Percentiles rank a stretch among this genome's conserved stretches.
Conservation (phyloP, 2,113 vertebrate species). For the Leptobrachium leishanense region DNA sequence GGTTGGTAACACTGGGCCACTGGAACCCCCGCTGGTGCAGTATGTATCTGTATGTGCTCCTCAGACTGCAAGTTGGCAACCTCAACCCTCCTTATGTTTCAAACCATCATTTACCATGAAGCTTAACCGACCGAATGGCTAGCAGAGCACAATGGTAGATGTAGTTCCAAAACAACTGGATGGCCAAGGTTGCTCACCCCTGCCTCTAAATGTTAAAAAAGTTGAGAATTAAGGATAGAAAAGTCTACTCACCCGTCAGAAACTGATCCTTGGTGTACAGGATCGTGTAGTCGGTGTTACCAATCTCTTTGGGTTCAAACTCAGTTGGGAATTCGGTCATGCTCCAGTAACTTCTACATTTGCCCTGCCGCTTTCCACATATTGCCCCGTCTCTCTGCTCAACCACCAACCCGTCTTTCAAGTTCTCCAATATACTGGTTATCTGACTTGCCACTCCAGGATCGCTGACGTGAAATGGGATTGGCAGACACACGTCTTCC, state of each 20-base stretch:
- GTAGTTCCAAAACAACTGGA: too few relatives aligned
- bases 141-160: too few relatives aligned
- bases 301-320: slow-evolving; percentile 59
- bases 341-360: slow-evolving; percentile 55
- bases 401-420: slow-evolving; percentile 71
- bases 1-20: too few relatives aligned
- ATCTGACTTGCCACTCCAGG: slow-evolving; percentile 58
- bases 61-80: too few relatives aligned
- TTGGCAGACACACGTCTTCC: slow-evolving; percentile 67
- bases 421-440: slow-evolving; percentile 61
- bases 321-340: slow-evolving; percentile 48
- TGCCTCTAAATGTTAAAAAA: too few relatives aligned
- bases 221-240: too few relatives aligned
- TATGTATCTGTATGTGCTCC: too few relatives aligned
- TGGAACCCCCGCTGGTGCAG: too few relatives aligned
- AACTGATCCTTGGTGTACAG: slow-evolving; percentile 68
- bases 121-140: too few relatives aligned
- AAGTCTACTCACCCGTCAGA: slow-evolving; percentile 61
- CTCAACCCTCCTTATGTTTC: too few relatives aligned
- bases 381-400: slow-evolving; percentile 56
- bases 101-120: too few relatives aligned
- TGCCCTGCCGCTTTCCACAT: slow-evolving; percentile 52
- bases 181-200: too few relatives aligned
- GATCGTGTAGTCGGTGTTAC: slow-evolving; percentile 53
- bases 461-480: slow-evolving; percentile 56